Base-by-base conservation (phyloP, 2,113 vertebrate species). In the Lota lota region DNA sequence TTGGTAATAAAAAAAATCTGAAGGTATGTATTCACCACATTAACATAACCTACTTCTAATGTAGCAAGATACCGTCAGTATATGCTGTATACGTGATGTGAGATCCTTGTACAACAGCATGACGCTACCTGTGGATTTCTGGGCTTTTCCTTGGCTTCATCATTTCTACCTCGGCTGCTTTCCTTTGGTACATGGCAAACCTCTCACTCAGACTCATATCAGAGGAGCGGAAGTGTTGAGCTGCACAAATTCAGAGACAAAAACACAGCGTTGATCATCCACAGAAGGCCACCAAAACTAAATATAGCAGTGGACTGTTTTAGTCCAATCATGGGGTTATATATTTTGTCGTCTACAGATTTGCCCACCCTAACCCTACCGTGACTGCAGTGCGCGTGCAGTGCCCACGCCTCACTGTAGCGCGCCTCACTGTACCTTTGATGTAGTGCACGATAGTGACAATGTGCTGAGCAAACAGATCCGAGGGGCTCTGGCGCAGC, bases 141-240 rank as follows among this genome's bases (percentile, higher is more conserved):
- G 97, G 97, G 84, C 97, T 99, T 91, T 97, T 98, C 77, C 94
- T 94, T 86, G 94, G 94, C 93, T 95, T 98, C 90, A 93, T 93
- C 84, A 94, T 92, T 84, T 98, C 97, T 81, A 93, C 93, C 84
- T 98, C 95, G 75, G 93, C 94, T 82, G 95, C 94, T 93, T 94
- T 97, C 90, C 97, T 97, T 94, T 98, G 92, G 90, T 99, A 99
- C 90, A 97, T 94, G 91, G 96, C 95, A 94, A 99, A 99, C 33
- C 97, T 95, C 78, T 99, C 97, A 51, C 96, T 98, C 85, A 99
- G 88, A 74, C 94, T 95, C 93, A 99, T 94, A 87, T 93, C 93
- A 77, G 96, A 91, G 20, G 95, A 95, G 63, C 92, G 93, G 93
- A 99, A 98, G 85, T 99, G 95, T 87, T 98, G 96, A 69, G 97